Conservation (phyloP, 2,797 vertebrate species). For the Lophotriccus pileatus region DNA sequence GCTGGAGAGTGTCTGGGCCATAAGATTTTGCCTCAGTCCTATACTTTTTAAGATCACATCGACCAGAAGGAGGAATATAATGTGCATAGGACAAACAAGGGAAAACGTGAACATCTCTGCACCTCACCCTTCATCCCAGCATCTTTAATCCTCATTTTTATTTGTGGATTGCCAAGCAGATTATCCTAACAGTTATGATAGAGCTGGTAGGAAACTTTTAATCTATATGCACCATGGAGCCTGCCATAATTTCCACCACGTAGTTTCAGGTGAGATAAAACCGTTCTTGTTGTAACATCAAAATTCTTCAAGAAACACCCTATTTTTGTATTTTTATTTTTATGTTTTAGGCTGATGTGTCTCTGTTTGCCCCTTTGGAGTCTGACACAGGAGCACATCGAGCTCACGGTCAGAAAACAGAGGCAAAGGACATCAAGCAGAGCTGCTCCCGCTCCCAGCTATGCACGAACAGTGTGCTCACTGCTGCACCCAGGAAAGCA, state of each 20-base stretch:
- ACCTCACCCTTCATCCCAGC: neutral
- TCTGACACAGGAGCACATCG: neutral
- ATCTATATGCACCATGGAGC: neutral
- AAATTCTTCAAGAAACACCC: neutral
- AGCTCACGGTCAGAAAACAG: neutral
- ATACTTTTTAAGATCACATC: neutral
- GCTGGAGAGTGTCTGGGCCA: neutral
- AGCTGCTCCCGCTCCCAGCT: accelerated
- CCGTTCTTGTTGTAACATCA: neutral
- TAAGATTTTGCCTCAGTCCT: neutral
- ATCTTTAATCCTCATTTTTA: neutral
- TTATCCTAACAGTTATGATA: neutral
- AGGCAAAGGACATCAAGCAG: neutral
- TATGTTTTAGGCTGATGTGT: neutral
- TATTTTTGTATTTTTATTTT: neutral
- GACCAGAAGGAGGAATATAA: neutral
- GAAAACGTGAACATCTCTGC: neutral
- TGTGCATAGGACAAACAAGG: neutral
- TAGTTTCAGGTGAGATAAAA: neutral
- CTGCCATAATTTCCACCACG: neutral
- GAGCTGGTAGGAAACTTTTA: neutral
- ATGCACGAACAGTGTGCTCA: neutral
- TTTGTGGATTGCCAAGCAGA: neutral
- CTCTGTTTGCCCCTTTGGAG: neutral
- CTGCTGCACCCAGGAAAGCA: neutral